A percentile compares a stretch with the other conserved stretches of the same genome.
phyloP scores from a whole-genome alignment of 2,113 vertebrate species.

The Brachionichthys hirsutus region DNA sequence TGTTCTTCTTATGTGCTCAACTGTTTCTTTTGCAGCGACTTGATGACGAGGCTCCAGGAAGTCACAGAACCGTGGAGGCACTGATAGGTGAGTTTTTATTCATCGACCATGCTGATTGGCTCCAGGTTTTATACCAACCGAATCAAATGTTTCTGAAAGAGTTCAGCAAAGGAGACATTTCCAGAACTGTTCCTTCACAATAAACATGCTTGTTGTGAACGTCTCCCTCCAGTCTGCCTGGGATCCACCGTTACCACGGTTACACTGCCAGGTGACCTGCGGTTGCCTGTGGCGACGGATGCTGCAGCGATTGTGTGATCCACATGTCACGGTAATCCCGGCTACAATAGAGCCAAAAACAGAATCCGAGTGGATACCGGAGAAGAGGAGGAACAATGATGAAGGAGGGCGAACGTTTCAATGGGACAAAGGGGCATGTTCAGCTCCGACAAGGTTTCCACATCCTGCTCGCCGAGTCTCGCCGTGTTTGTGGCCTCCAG shows the following conservation, averaged over 20 bases:
- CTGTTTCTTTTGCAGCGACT: too few relatives aligned
- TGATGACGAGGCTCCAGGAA: too few relatives aligned
- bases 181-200: too few relatives aligned
- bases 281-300: slow-evolving; percentile 46
- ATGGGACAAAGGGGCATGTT: slow-evolving; percentile 56
- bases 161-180: too few relatives aligned
- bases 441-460: slow-evolving; percentile 51
- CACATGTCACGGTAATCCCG: slow-evolving; percentile 67
- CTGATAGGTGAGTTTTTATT: too few relatives aligned
- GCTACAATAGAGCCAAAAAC: slow-evolving; percentile 70
- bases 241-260: neutral
- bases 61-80: too few relatives aligned
- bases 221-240: neutral
- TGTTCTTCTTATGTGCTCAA: too few relatives aligned
- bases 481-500: slow-evolving; percentile 43
- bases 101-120: too few relatives aligned
- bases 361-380: slow-evolving; percentile 68
- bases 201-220: too few relatives aligned
- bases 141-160: too few relatives aligned
- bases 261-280: slow-evolving; percentile 39
- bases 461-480: slow-evolving; percentile 58
- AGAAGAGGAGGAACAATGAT: slow-evolving; percentile 57
- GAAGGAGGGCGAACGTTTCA: slow-evolving; percentile 32
- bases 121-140: too few relatives aligned
- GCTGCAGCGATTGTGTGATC: slow-evolving; percentile 49